Base-by-base conservation (phyloP, 2,797 vertebrate genomes). In the Cryptoprocta ferox region DNA sequence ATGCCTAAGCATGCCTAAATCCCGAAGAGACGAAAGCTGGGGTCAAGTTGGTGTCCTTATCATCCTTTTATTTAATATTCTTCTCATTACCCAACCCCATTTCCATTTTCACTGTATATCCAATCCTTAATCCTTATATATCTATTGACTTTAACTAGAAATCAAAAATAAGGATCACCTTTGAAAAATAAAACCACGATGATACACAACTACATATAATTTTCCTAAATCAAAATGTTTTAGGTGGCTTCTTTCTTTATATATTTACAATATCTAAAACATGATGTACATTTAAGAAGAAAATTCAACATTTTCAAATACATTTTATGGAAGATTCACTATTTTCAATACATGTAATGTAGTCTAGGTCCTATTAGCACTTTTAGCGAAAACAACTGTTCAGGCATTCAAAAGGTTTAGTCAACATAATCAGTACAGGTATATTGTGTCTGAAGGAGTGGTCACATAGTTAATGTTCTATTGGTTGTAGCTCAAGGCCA, bases 391-490 rank as follows among this genome's bases (percentile, higher is more conserved):
- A 95, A 39, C 5, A 66, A 92, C 50, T 63, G 24, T 32, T 26
- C 92, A 95, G n/a, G 80, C 89, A 88, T 90, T 97, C 95, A 96
- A 79, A 97, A 97, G 82, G 75, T 94, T 96, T 92, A 93, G 75
- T 95, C 97, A 53, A 75, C n/a, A 97, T 89, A 97, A 98, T 96
- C 88, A 91, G 5, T 92, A 96, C 95, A 50, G 66, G n/a, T 66
- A 66, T 61, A 61, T 95, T 97, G 50, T 97, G 75, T 97, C 91
- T 98, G 97, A 97, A 98, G 96, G 53, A 79, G 39, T 96, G 94
- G 95, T 97, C 97, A 95, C 94, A 93, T 96, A 95, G 97, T 97
- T 97, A 97, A 93, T 97, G 95, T 93, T 98, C 98, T 96, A 86
- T 71, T 92, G 91, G 79, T 94, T 94, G 53, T 94, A 97, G 96